Evolutionary conservation across 2,113 vertebrate species (phyloP).

Genomic region (Crocuta crocuta): DNA sequence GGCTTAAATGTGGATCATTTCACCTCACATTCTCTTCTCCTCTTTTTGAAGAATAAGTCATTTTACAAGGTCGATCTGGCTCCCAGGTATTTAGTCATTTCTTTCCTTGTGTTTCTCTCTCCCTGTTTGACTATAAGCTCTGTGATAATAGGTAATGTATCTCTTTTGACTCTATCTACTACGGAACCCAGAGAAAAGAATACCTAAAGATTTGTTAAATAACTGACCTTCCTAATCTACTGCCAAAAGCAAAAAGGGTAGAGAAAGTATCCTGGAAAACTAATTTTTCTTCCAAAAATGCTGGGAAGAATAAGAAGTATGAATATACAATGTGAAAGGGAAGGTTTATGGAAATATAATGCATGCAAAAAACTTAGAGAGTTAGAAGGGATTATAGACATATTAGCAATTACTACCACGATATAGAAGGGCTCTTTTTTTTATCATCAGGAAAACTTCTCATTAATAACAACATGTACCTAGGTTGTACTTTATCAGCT

Average conservation of each 20-base stretch:
- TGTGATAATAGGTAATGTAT: background rate
- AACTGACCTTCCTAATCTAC: background rate
- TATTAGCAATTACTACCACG: background rate
- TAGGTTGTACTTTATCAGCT: constrained; percentile 54
- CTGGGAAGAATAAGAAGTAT: constrained; percentile 4
- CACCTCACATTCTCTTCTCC: background rate
- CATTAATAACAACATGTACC: constrained; percentile 24
- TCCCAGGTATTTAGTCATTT: background rate
- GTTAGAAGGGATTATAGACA: background rate
- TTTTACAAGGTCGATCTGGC: background rate
- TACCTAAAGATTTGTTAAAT: background rate
- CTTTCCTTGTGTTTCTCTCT: background rate
- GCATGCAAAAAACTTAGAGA: constrained; percentile 29
- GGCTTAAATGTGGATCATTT: constrained; percentile 24
- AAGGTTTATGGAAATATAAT: background rate
- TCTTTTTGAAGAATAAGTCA: background rate
- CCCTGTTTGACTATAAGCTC: background rate
- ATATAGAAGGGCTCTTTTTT: background rate
- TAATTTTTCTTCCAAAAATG: background rate
- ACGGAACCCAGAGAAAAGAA: background rate
- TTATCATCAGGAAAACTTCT: constrained; percentile 20
- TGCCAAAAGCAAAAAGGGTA: background rate
- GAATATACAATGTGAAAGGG: background rate
- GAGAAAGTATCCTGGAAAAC: background rate
- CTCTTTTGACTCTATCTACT: background rate